Percentiles rank a stretch among this genome's conserved stretches.
Conservation (phyloP, 2,888 invertebrate species). For the Nomada flava region DNA sequence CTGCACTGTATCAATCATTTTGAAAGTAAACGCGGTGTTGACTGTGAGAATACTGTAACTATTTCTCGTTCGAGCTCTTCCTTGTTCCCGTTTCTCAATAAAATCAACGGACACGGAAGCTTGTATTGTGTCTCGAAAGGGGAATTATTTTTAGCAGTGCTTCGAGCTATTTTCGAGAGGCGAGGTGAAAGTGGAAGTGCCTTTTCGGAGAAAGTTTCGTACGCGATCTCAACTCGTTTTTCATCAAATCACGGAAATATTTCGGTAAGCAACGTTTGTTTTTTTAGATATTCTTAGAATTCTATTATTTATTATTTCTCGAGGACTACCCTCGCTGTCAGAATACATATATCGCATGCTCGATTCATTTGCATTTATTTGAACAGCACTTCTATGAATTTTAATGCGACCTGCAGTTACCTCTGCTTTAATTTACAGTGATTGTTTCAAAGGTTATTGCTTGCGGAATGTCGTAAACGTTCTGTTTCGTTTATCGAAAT, state of each 20-base stretch:
- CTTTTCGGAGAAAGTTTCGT: constrained; percentile 48
- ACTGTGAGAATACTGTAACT: neutral
- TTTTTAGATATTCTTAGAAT: neutral
- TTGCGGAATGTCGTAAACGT: constrained; percentile 11
- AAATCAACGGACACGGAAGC: neutral
- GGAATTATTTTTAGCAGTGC: constrained; percentile 46
- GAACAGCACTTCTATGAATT: neutral
- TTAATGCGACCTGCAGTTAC: neutral
- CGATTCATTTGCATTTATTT: constrained; percentile 9
- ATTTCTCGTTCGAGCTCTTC: neutral
- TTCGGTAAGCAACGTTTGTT: constrained; percentile 26
- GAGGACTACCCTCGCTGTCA: neutral
- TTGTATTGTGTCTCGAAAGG: neutral
- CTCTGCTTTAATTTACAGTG: neutral
- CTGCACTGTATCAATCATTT: constrained; percentile 1
- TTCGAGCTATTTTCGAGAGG: constrained; percentile 42
- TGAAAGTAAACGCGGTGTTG: neutral
- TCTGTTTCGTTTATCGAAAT: neutral
- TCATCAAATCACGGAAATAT: constrained; percentile 25
- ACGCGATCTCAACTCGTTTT: constrained; percentile 30
- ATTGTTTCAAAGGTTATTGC: constrained; percentile 1
- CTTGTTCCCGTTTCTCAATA: neutral
- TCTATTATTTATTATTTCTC: constrained; percentile 6
- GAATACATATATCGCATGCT: neutral
- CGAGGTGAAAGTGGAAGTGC: constrained; percentile 60